phyloP scores from a whole-genome alignment of 1,140 invertebrate species.

The Aphis gossypii region DNA sequence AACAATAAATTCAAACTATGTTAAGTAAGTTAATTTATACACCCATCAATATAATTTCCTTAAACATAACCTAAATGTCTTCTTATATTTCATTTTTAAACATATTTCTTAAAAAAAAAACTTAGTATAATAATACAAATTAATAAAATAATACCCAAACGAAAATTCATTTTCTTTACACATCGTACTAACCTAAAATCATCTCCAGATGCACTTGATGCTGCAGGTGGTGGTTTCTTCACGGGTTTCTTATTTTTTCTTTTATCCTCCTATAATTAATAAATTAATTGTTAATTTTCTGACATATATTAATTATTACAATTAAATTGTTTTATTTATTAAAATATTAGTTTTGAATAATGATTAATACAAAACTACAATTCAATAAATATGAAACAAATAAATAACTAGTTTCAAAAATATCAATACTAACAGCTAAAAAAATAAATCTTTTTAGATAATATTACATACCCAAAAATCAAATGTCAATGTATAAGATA shows the following conservation, averaged over 20 bases:
- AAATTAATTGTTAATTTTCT: too few relatives aligned
- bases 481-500: too few relatives aligned
- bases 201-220: slow-evolving; percentile 33
- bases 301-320: too few relatives aligned
- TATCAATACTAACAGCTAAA: too few relatives aligned
- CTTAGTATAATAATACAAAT: not conserved
- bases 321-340: too few relatives aligned
- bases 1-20: not conserved
- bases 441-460: too few relatives aligned
- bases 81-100: not conserved
- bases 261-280: slow-evolving; percentile 40
- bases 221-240: not conserved
- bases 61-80: not conserved
- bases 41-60: not conserved
- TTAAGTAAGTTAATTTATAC: not conserved
- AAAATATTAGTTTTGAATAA: too few relatives aligned
- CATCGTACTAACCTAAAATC: slow-evolving; percentile 52
- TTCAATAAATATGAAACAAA: too few relatives aligned
- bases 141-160: not conserved
- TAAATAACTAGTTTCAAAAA: too few relatives aligned
- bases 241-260: slow-evolving; percentile 27
- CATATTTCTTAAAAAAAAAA: not conserved
- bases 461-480: too few relatives aligned
- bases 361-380: too few relatives aligned
- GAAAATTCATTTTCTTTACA: not conserved